Base-by-base conservation (phyloP, 53 echinoderm and acorn worm species). In the Hippasteria phrygiana region DNA sequence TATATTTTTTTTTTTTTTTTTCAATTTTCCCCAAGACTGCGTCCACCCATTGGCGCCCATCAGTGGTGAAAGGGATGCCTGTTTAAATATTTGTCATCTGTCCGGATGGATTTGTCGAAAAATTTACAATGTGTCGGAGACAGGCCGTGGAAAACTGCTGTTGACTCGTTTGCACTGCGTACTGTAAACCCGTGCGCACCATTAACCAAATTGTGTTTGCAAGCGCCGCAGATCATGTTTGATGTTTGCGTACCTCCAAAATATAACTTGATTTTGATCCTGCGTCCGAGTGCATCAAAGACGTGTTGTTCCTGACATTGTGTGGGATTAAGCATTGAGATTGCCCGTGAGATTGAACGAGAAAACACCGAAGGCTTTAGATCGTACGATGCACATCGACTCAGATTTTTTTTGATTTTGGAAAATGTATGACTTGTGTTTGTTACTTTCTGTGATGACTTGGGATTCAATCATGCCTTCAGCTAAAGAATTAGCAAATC, bases 191-290 rank as follows among this genome's bases (percentile, higher is more conserved):
- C 47, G 74, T 18, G 47, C 22, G 29, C 29, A 12, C 48, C 74
- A 76, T 76, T 76, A 76, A 53, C 32, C 76, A 76, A 14, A 76
- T 76, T 76, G 51, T 54, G 20, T 76, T 31, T 54, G 75, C 12
- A 18, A 33, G n/a, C 26, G 12, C 5, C 26, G 31, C n/a, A 26
- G n/a, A 59, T 59, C 26, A 31, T 51, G 33, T 31, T 76, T 1
- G 51, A 76, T 76, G 76, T 76, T 76, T 76, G 20, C 47, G 67
- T 26, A 11, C 37, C 37, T 10, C 34, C 34, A 35, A n/a, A 37
- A 67, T 35, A 10, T 29, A 33, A 67, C 37, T 67, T 18, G 3
- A 36, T 67, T 13, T 35, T 67, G 37, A 35, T 67, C 37, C 37
- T 35, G 17, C 2, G 17, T 59, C 59, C 26, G 26, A 22, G 59